Percentiles rank a stretch among this genome's conserved stretches.
These are phyloP conservation scores for Pammene aurita DNA, from an alignment of 2,888 invertebrate genomes.

Conservation along the genomic window DNA sequence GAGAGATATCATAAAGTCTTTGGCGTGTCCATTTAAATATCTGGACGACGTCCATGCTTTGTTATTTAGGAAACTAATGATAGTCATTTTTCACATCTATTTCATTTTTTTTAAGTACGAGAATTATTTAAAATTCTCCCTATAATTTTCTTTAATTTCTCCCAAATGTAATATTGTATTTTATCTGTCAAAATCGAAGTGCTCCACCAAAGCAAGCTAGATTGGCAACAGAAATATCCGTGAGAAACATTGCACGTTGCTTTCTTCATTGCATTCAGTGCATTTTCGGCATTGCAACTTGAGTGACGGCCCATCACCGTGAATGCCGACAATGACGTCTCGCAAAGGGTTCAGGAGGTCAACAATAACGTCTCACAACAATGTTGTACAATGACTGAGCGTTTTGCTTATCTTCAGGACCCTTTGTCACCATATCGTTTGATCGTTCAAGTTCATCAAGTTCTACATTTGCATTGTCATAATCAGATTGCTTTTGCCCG, in stretches of 20 bases:
- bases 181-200: constrained; percentile 1
- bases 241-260: constrained; percentile 31
- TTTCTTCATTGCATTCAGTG: constrained; percentile 52
- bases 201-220: constrained; percentile 12
- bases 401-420: constrained; percentile 56
- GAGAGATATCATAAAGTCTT: constrained; percentile 16
- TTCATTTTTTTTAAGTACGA: neutral
- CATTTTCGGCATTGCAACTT: constrained; percentile 62
- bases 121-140: neutral
- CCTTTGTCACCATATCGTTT: constrained; percentile 52
- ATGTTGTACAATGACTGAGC: constrained; percentile 53
- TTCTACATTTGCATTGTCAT: constrained; percentile 56
- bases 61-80: constrained; percentile 19
- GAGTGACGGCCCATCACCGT: constrained; percentile 42
- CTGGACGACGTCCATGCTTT: constrained; percentile 15
- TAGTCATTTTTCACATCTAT: constrained; percentile 20
- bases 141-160: neutral
- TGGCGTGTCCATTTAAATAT: constrained; percentile 30
- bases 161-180: constrained; percentile 2
- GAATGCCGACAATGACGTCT: constrained; percentile 54
- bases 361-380: constrained; percentile 58
- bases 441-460: constrained; percentile 50
- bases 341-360: constrained; percentile 59
- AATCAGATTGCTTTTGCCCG: constrained; percentile 52
- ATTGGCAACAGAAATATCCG: constrained; percentile 32